phyloP scores from a whole-genome alignment of 2,113 vertebrate genomes.

The Rhinogobius similis region DNA sequence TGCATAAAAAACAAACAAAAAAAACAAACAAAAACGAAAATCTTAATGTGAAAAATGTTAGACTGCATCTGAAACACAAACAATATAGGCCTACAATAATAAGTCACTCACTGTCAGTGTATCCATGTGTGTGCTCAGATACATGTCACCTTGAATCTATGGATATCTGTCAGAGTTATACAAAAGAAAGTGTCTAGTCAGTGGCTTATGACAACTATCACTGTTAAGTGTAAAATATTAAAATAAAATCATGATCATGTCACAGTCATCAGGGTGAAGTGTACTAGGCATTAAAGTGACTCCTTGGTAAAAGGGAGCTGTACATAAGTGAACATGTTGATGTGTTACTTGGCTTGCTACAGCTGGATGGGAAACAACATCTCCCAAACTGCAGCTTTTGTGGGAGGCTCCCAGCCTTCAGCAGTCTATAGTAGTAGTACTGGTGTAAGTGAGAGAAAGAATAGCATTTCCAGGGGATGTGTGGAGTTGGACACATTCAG shows the following conservation, averaged over 20 bases:
- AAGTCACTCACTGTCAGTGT: not conserved
- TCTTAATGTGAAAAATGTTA: too few species aligned
- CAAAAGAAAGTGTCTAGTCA: too few species aligned
- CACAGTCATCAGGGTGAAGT: too few species aligned
- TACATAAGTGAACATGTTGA: not conserved
- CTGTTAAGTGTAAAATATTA: too few species aligned
- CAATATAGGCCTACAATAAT: not conserved
- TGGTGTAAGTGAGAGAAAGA: not conserved
- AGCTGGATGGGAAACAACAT: not conserved
- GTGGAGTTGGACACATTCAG: not conserved
- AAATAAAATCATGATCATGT: too few species aligned
- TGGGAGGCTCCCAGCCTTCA: not conserved
- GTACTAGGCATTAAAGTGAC: too few species aligned
- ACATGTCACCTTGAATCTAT: not conserved
- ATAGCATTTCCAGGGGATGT: not conserved
- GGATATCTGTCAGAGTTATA: too few species aligned
- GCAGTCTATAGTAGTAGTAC: not conserved
- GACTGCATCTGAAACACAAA: too few species aligned
- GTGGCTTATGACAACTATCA: too few species aligned
- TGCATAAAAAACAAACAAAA: too few species aligned
- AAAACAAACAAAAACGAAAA: too few species aligned
- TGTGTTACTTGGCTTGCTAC: not conserved
- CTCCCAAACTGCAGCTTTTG: not conserved
- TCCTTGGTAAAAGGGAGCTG: not conserved
- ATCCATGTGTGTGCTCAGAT: not conserved